Percentiles rank a stretch among this genome's conserved stretches.
These are phyloP conservation scores for Conus canariensis DNA, from an alignment of 2,888 invertebrate species.

Conservation along the genomic window DNA sequence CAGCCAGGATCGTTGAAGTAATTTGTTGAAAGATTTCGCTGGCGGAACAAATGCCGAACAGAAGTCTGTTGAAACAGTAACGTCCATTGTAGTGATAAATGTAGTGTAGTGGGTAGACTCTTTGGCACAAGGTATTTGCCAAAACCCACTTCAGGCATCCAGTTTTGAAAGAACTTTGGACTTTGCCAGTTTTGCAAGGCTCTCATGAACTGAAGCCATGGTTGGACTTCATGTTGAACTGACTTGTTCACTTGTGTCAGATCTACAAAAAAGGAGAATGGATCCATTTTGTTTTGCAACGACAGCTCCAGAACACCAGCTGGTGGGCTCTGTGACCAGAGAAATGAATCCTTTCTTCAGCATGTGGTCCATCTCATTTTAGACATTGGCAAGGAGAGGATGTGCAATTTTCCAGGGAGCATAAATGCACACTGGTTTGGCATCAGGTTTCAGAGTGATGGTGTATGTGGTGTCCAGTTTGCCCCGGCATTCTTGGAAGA, in stretches of 20 bases:
- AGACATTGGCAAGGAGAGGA: constrained; percentile 13
- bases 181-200: constrained; percentile 44
- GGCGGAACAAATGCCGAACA: constrained; percentile 36
- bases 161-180: constrained; percentile 52
- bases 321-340: constrained; percentile 51
- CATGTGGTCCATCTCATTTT: constrained; percentile 32
- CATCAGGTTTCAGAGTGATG: constrained; percentile 6
- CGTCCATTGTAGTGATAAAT: constrained; percentile 21
- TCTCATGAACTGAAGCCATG: constrained; percentile 33
- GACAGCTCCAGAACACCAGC: constrained; percentile 51
- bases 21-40: constrained; percentile 40
- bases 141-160: constrained; percentile 55
- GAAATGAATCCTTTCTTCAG: constrained; percentile 47
- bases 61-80: constrained; percentile 3
- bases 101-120: constrained; percentile 31
- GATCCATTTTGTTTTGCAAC: constrained; percentile 50
- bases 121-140: constrained; percentile 52
- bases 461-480: constrained; percentile 8
- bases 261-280: constrained; percentile 51
- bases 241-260: constrained; percentile 42
- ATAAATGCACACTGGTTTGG: constrained; percentile 17
- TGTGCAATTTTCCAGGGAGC: constrained; percentile 1
- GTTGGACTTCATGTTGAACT: neutral
- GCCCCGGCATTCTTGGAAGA: no score
- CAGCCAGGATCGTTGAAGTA: constrained; percentile 48